Evolutionary conservation across 2,113 vertebrate genomes (phyloP).

Genomic region (Pomatostomus ruficeps): DNA sequence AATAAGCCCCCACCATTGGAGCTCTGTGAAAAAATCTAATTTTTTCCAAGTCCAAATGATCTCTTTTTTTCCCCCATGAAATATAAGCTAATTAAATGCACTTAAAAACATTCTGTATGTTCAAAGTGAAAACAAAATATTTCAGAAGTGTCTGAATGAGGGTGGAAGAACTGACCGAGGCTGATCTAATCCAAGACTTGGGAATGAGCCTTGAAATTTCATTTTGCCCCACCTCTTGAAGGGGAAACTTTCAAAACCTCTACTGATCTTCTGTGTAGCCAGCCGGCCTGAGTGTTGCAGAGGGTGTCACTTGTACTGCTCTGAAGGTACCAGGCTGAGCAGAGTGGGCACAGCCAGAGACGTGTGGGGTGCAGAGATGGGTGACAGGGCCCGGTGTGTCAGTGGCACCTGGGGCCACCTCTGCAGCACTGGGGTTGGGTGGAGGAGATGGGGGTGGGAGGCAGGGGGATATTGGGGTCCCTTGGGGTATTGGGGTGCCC

Average conservation of each 20-base stretch:
- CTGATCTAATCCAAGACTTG: neutral
- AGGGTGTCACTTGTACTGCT: neutral
- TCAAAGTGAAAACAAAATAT: neutral
- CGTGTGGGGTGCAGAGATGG: fast-evolving
- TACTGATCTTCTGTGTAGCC: neutral
- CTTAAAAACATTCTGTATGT: neutral
- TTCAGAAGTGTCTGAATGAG: neutral
- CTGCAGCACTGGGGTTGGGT: fast-evolving
- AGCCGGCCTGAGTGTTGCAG: fast-evolving
- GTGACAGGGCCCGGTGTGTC: neutral
- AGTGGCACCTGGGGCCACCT: neutral
- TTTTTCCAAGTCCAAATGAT: neutral
- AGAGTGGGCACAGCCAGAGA: neutral
- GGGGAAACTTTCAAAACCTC: neutral
- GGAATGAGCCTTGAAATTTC: neutral
- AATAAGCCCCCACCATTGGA: neutral
- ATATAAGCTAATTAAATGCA: neutral
- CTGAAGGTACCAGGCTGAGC: neutral
- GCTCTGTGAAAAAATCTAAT: neutral
- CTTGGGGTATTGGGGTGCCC: fast-evolving
- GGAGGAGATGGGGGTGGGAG: neutral
- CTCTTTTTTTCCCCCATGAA: neutral
- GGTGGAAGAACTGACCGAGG: constrained; percentile 21
- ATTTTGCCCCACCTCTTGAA: neutral
- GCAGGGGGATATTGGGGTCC: fast-evolving